These are phyloP conservation scores for Neotragus moschatus DNA, from an alignment of 2,113 vertebrate genomes.

Conservation along the genomic window DNA sequence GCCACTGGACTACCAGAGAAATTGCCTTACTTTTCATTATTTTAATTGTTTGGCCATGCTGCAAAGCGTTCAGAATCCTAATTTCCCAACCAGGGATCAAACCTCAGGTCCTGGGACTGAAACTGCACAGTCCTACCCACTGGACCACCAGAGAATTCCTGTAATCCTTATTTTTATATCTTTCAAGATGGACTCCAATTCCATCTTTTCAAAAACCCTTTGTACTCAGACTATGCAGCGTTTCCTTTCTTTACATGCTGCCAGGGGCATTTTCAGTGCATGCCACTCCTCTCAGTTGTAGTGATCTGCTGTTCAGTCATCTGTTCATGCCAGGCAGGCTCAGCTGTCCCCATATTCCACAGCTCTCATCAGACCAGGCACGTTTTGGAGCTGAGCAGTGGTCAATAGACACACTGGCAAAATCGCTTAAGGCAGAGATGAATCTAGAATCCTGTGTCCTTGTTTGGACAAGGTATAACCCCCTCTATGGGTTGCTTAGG, in stretches of 20 bases:
- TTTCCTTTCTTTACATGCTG: neutral
- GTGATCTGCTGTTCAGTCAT: neutral
- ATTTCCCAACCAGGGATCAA: neutral
- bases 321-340: neutral
- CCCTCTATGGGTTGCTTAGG: neutral
- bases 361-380: too few relatives aligned
- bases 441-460: neutral
- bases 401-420: neutral
- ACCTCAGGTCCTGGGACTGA: neutral
- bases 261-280: neutral
- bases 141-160: neutral
- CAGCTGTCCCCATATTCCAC: too few relatives aligned
- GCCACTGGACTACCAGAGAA: neutral
- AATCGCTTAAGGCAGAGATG: neutral
- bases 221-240: neutral
- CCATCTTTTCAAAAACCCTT: neutral
- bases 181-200: neutral
- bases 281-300: fast-evolving
- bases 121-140: neutral
- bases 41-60: neutral
- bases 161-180: neutral
- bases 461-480: neutral
- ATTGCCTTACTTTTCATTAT: neutral
- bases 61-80: neutral
- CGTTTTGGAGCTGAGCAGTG: fast-evolving